Conservation (phyloP, 2,113 vertebrate species). For the Spermophilus dauricus region DNA sequence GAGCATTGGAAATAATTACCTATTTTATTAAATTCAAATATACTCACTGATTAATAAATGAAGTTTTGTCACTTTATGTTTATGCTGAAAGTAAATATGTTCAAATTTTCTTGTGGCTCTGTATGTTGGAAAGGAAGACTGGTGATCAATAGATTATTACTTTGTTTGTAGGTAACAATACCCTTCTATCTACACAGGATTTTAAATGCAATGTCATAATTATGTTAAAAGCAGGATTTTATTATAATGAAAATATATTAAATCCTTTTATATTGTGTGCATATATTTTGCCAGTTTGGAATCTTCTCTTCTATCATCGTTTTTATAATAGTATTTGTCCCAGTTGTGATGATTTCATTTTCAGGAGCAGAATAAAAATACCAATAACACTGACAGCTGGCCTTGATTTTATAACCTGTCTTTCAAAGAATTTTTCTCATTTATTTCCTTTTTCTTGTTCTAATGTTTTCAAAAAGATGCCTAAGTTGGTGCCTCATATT, state of each 20-base stretch:
- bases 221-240: neutral
- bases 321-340: neutral
- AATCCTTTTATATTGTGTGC: neutral
- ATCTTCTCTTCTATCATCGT: neutral
- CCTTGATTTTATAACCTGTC: neutral
- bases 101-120: neutral
- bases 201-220: neutral
- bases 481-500: neutral
- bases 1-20: neutral
- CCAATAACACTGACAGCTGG: neutral
- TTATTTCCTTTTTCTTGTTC: neutral
- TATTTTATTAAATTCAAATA: neutral
- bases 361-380: neutral
- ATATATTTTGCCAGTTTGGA: neutral
- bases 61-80: neutral
- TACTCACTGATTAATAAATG: neutral
- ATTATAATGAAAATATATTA: neutral
- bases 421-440: neutral
- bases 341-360: neutral
- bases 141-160: too few relatives aligned
- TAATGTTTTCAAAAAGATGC: neutral
- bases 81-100: neutral
- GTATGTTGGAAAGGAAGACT: neutral
- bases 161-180: neutral
- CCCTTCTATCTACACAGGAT: neutral